Evolutionary conservation across 1,140 invertebrate species (phyloP).

Genomic region (Oryctes rhinoceros): DNA sequence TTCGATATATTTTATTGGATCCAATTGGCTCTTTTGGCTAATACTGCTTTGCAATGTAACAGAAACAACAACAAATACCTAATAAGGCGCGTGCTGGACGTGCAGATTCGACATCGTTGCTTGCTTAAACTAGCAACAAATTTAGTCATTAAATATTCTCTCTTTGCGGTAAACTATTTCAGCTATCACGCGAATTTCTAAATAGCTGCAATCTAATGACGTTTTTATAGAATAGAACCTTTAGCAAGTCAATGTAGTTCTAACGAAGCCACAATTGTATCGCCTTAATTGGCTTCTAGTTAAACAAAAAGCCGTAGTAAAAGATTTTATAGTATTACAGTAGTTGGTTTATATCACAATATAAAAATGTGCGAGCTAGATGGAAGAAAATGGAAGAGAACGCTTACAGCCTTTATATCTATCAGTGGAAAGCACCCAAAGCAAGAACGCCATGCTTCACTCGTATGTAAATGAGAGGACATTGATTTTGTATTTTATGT

Average conservation of each 20-base stretch:
- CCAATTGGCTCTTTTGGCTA: too few species aligned
- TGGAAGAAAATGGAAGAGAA: neutral
- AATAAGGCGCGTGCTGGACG: too few species aligned
- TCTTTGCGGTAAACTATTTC: too few species aligned
- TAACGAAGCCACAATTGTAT: neutral
- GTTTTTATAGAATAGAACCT: neutral
- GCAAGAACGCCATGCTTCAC: conserved; percentile 33
- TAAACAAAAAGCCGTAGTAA: conserved; percentile 14
- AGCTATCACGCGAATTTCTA: too few species aligned
- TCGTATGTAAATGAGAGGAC: conserved; percentile 49
- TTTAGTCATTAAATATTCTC: too few species aligned
- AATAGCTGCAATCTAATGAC: neutral
- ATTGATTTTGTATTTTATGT: conserved; percentile 48
- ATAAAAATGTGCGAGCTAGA: neutral
- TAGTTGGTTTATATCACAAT: conserved; percentile 30
- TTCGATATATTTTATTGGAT: too few species aligned
- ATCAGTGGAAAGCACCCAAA: neutral
- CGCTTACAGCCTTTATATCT: neutral
- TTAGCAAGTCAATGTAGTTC: neutral
- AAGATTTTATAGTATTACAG: conserved; percentile 29
- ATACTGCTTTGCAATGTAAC: too few species aligned
- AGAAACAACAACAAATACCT: too few species aligned
- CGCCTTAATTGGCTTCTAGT: conserved; percentile 21
- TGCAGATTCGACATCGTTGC: too few species aligned
- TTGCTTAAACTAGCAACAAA: too few species aligned